Percentiles rank a stretch among this genome's conserved stretches.
phyloP scores from a whole-genome alignment of 1,140 invertebrate genomes.

The Calosoma granatense region DNA sequence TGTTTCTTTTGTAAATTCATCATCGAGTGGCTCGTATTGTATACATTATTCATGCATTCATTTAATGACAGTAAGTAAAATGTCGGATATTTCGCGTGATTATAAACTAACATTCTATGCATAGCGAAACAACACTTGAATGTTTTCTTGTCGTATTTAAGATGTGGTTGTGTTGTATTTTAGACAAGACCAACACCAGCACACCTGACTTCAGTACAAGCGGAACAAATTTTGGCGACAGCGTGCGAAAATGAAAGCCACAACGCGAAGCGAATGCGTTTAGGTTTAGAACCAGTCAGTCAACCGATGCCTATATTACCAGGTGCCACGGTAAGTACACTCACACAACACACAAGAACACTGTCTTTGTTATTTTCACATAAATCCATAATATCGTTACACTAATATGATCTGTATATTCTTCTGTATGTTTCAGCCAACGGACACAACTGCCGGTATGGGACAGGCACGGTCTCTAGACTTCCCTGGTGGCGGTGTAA shows the following conservation, averaged over 20 bases:
- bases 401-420: too few relatives aligned
- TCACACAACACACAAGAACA: not conserved
- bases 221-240: conserved; percentile 88
- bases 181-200: conserved; percentile 87
- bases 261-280: conserved; percentile 91
- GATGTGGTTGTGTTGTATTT: too few relatives aligned
- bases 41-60: too few relatives aligned
- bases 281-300: conserved; percentile 88
- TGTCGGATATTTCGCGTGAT: too few relatives aligned
- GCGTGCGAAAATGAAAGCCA: conserved; percentile 95
- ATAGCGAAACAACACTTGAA: conserved; percentile 3
- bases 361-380: too few relatives aligned
- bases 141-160: too few relatives aligned
- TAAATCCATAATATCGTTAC: too few relatives aligned
- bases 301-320: conserved; percentile 68
- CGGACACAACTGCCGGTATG: conserved; percentile 29
- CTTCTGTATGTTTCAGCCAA: conserved; percentile 27
- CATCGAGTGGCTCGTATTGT: too few relatives aligned
- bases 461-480: conserved; percentile 24
- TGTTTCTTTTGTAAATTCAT: not conserved
- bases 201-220: conserved; percentile 90
- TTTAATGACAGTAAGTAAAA: too few relatives aligned
- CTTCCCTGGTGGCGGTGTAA: conserved; percentile 23
- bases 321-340: conserved; percentile 24
- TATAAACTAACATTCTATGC: too few relatives aligned